Percentiles rank a stretch among this genome's conserved stretches.
These are phyloP conservation scores for Acholoe squamosa DNA, from an alignment of 2,888 invertebrate genomes.

Conservation along the genomic window DNA sequence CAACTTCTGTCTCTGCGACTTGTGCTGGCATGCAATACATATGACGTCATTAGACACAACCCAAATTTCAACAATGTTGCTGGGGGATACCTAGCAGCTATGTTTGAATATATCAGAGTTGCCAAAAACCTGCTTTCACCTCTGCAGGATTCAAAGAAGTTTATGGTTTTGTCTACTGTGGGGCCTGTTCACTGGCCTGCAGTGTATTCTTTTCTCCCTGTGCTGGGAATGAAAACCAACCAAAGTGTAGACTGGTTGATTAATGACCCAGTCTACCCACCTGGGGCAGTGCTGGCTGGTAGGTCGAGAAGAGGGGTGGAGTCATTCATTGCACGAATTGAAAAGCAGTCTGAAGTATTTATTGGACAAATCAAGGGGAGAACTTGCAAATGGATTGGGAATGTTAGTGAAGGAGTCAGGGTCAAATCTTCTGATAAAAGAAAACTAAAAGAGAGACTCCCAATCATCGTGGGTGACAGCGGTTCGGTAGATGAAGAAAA, in stretches of 20 bases:
- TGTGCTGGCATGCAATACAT: neutral
- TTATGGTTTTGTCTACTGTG: neutral
- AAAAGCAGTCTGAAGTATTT: neutral
- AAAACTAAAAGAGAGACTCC: neutral
- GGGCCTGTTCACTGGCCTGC: constrained; percentile 9
- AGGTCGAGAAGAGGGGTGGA: neutral
- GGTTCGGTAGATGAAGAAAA: too few relatives aligned
- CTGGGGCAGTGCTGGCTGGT: constrained; percentile 24
- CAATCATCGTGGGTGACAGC: neutral
- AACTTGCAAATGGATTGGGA: constrained; percentile 23
- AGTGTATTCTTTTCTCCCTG: constrained; percentile 26
- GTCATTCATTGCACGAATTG: neutral
- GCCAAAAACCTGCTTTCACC: neutral
- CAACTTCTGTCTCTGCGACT: neutral
- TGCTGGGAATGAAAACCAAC: neutral
- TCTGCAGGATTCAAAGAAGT: neutral
- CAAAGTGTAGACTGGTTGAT: constrained; percentile 26
- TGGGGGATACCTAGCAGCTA: constrained; percentile 24
- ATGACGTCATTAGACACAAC: constrained; percentile 2
- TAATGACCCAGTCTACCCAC: constrained; percentile 9
- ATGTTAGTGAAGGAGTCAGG: constrained; percentile 21
- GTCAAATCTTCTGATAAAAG: neutral
- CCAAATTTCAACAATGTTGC: neutral
- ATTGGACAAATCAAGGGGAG: constrained; percentile 5
- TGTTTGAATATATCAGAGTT: neutral